phyloP scores from a whole-genome alignment of 1,140 invertebrate genomes.

The Caenorhabditis brenneri region DNA sequence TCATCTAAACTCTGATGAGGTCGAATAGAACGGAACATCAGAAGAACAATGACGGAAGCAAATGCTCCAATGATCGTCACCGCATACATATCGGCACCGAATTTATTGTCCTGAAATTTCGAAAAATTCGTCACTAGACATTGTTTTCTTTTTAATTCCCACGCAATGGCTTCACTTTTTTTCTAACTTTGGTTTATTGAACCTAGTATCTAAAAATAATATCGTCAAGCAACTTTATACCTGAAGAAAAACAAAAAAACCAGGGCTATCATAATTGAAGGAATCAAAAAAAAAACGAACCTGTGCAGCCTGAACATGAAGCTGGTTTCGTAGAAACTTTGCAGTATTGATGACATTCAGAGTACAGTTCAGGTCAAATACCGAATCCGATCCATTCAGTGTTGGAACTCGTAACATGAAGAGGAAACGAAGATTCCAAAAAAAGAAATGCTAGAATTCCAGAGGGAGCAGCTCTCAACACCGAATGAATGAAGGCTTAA shows the following conservation, averaged over 20 bases:
- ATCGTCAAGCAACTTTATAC: too few relatives aligned
- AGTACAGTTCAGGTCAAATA: background rate
- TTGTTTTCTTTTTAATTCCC: background rate
- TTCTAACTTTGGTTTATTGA: background rate
- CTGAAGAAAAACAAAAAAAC: too few relatives aligned
- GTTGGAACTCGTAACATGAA: background rate
- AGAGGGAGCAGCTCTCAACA: background rate
- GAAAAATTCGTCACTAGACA: background rate
- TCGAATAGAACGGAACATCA: conserved; percentile 21
- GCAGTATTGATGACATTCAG: conserved; percentile 16
- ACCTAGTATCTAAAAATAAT: too few relatives aligned
- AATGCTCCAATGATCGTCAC: conserved; percentile 28
- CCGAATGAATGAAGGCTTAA: conserved; percentile 20
- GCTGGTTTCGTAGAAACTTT: background rate
- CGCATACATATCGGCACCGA: conserved; percentile 19
- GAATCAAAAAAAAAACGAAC: background rate
- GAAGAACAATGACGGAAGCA: conserved; percentile 22
- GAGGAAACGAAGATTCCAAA: background rate
- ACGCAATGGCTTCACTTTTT: background rate
- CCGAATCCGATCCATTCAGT: background rate
- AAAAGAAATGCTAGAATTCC: background rate
- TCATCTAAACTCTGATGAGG: conserved; percentile 22
- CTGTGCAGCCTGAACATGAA: conserved; percentile 11
- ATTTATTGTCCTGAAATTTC: background rate
- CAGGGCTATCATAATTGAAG: too few relatives aligned